Conservation (phyloP, 2,797 vertebrate species). For the Rhynchonycteris naso region DNA sequence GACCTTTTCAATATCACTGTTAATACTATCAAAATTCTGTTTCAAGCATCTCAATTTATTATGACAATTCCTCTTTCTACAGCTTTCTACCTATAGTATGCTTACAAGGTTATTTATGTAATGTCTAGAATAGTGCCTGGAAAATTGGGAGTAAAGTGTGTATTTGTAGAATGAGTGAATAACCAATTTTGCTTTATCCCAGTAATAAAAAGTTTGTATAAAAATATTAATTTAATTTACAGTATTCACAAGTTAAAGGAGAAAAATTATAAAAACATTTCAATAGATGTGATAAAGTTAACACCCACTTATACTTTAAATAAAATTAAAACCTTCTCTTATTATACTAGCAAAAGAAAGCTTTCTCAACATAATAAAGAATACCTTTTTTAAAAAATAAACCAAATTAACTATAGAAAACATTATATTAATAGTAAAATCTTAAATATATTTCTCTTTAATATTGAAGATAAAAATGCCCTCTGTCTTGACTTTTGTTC, state of each 20-base stretch:
- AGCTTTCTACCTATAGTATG: neutral
- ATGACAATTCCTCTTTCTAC: neutral
- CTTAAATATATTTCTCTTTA: neutral
- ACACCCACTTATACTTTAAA: neutral
- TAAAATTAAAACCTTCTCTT: neutral
- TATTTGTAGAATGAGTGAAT: neutral
- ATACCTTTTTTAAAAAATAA: neutral
- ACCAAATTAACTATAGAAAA: neutral
- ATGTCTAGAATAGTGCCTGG: neutral
- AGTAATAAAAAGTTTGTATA: neutral
- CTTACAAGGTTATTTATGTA: neutral
- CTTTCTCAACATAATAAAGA: constrained; percentile 1
- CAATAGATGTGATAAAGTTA: neutral
- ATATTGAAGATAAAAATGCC: neutral
- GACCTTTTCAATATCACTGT: neutral
- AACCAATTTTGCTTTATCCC: neutral
- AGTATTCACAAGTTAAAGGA: neutral
- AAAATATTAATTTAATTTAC: neutral
- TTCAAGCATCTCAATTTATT: neutral
- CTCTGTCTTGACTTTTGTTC: neutral
- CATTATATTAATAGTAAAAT: neutral
- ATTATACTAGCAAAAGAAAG: neutral
- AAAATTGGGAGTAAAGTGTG: neutral
- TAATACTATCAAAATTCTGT: neutral
- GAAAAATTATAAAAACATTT: neutral